Evolutionary conservation across 2,888 invertebrate genomes (phyloP).

Genomic region (Acleris holmiana): DNA sequence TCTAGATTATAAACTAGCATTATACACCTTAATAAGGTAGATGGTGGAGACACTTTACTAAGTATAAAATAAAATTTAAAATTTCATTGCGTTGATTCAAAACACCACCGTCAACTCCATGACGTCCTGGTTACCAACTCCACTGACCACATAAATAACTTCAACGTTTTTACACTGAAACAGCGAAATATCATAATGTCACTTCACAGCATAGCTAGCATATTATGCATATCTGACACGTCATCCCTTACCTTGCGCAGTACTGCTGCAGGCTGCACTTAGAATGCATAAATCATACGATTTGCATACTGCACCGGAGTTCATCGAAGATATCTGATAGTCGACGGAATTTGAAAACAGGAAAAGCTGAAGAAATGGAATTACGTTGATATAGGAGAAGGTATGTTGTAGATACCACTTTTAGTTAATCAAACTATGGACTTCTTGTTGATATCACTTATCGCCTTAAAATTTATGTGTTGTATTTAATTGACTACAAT

Average conservation of each 20-base stretch:
- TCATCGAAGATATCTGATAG: slow-evolving; percentile 63
- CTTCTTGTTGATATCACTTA: no score
- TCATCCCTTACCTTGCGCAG: slow-evolving; percentile 26
- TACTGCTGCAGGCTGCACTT: slow-evolving; percentile 45
- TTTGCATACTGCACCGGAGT: slow-evolving; percentile 65
- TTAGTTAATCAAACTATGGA: no score
- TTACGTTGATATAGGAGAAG: background rate
- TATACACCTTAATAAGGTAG: no score
- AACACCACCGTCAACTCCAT: no score
- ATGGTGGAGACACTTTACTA: no score
- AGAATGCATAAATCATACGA: slow-evolving; percentile 74
- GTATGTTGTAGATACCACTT: background rate
- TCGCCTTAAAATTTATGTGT: no score
- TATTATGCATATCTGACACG: slow-evolving; percentile 40
- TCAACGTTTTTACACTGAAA: slow-evolving; percentile 13
- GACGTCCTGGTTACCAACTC: background rate
- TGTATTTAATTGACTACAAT: no score
- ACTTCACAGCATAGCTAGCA: slow-evolving; percentile 25
- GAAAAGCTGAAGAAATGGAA: slow-evolving; percentile 13
- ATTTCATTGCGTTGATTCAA: no score
- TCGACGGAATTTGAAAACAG: slow-evolving; percentile 9
- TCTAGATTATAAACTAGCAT: no score
- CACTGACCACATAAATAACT: background rate
- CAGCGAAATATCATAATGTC: slow-evolving; percentile 19
- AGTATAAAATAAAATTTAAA: no score